Conservation (phyloP, 2,797 vertebrate genomes). For the Manis javanica region DNA sequence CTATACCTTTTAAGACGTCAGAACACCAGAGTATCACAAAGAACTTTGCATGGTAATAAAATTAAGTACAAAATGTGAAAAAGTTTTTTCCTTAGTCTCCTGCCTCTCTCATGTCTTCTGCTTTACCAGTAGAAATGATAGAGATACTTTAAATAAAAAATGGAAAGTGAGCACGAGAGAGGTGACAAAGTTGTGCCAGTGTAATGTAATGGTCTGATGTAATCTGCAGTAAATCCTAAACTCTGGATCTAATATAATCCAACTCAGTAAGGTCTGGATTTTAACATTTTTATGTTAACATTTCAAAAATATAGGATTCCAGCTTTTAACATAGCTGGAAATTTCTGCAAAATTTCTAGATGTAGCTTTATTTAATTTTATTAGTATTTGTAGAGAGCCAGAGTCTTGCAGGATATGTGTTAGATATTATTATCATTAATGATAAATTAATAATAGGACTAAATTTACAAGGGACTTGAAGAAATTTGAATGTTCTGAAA, state of each 20-base stretch:
- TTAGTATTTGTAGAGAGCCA: conserved; percentile 15
- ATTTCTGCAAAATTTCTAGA: neutral
- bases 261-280: neutral
- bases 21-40: neutral
- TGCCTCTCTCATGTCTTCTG: neutral
- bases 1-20: neutral
- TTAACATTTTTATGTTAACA: too few species aligned
- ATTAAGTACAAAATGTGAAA: neutral
- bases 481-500: neutral
- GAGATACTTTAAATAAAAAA: conserved; percentile 33
- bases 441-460: neutral
- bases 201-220: neutral
- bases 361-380: neutral
- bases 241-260: neutral
- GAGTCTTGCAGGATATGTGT: neutral
- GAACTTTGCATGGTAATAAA: neutral
- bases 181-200: neutral
- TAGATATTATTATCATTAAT: neutral
- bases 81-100: neutral
- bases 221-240: neutral
- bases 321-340: neutral
- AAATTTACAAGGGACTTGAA: conserved; percentile 6
- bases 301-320: too few species aligned
- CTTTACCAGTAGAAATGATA: neutral
- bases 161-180: neutral